phyloP scores from a whole-genome alignment of 2,797 vertebrate genomes.

The Mus spretus region DNA sequence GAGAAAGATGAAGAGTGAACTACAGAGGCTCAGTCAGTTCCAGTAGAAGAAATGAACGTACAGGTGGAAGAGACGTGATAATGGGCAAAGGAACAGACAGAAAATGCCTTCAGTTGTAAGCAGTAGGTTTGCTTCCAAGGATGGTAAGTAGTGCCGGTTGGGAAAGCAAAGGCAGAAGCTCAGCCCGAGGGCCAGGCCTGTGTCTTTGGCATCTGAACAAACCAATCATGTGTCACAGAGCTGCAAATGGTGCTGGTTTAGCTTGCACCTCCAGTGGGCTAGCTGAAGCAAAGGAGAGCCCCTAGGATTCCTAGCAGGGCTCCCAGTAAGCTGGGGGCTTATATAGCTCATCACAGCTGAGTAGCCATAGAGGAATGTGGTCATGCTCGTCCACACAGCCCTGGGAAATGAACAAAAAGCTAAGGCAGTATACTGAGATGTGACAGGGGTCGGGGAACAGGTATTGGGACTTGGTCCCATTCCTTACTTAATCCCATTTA shows the following conservation, averaged over 20 bases:
- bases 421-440: not conserved
- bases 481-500: not conserved
- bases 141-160: not conserved
- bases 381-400: not conserved
- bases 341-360: not conserved
- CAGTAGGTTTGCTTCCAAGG: conserved; percentile 63
- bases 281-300: not conserved
- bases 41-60: conserved; percentile 40
- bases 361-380: not conserved
- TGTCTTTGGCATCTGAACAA: conserved; percentile 19
- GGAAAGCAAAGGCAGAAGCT: not conserved
- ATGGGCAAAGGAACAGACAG: conserved; percentile 68
- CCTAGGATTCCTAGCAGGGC: not conserved
- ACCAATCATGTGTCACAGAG: not conserved
- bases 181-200: not conserved
- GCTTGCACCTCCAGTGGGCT: not conserved
- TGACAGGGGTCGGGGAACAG: not conserved
- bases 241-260: not conserved
- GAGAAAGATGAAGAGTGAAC: not conserved
- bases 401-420: not conserved
- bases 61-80: conserved; percentile 68
- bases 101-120: conserved; percentile 67
- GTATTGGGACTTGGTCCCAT: not conserved
- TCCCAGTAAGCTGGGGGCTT: not conserved
- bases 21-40: not conserved